These are phyloP conservation scores for Cryptus armator DNA, from an alignment of 2,888 invertebrate species.

Conservation along the genomic window DNA sequence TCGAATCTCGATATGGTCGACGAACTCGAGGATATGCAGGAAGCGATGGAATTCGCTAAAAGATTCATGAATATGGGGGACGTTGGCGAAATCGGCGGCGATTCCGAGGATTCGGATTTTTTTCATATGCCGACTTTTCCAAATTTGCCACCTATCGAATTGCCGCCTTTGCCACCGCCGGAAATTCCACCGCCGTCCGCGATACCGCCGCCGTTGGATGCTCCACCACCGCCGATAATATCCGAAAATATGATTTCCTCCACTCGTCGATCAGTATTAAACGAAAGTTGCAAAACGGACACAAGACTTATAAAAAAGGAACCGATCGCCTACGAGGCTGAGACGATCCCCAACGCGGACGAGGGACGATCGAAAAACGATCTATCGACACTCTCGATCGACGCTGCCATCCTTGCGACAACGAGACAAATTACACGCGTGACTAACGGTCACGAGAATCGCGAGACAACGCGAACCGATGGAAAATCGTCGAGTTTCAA, in stretches of 20 bases:
- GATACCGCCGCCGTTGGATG: constrained; percentile 7
- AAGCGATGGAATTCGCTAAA: constrained; percentile 82
- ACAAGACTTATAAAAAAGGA: constrained; percentile 8
- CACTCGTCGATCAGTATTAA: neutral
- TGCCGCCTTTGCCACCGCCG: constrained; percentile 29
- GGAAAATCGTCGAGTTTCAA: constrained; percentile 20
- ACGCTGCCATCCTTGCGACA: neutral
- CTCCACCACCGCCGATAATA: neutral
- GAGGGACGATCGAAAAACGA: constrained; percentile 12
- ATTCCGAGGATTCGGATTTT: constrained; percentile 33
- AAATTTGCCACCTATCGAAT: constrained; percentile 66
- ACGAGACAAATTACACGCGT: neutral
- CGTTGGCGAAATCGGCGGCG: neutral
- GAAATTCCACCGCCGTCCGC: constrained; percentile 17
- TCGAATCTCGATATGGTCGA: constrained; percentile 73
- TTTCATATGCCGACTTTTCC: constrained; percentile 71
- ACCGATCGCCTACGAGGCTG: neutral
- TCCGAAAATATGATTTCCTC: constrained; percentile 32
- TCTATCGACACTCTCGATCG: neutral
- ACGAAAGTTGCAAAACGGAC: constrained; percentile 31
- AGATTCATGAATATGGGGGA: constrained; percentile 79
- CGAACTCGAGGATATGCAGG: constrained; percentile 81
- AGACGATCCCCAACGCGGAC: constrained; percentile 8
- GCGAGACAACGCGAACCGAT: constrained; percentile 13
- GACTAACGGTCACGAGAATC: constrained; percentile 44